Percentiles rank a stretch among this genome's conserved stretches.
Evolutionary conservation across 2,113 vertebrate genomes (phyloP).

Genomic region (Aythya baeri): DNA sequence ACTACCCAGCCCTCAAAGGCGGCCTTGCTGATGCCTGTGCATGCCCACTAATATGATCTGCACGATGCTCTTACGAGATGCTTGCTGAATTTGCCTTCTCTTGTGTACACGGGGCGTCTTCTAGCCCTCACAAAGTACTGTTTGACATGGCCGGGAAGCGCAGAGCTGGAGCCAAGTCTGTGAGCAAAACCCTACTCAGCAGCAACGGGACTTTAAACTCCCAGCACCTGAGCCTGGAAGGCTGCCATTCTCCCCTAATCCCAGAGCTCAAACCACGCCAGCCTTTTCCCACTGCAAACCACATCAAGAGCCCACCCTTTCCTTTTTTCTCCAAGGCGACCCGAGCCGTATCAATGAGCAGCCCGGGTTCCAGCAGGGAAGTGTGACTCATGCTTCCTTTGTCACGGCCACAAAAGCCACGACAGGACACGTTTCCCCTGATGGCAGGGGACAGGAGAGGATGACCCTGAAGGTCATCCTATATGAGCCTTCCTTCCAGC

Average conservation of each 20-base stretch:
- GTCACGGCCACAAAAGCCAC: constrained; percentile 31
- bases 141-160: not conserved
- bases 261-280: not conserved
- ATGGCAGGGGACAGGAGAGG: constrained; percentile 23
- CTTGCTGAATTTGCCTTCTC: not conserved
- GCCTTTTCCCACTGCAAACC: constrained; percentile 11
- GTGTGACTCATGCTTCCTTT: constrained; percentile 54
- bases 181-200: constrained; percentile 7
- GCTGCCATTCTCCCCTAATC: not conserved
- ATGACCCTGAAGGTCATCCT: constrained; percentile 38
- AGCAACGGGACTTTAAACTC: not conserved
- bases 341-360: constrained; percentile 22
- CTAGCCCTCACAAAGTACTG: not conserved
- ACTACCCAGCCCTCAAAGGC: not conserved
- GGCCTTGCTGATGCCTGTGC: not conserved
- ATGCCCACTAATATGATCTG: not conserved
- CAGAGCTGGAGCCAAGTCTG: not conserved
- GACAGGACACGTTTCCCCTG: not conserved
- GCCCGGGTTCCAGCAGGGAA: constrained; percentile 27
- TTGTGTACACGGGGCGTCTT: not conserved
- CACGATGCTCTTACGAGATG: not conserved
- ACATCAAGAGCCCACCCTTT: not conserved
- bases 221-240: constrained; percentile 28
- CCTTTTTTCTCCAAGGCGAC: constrained; percentile 3
- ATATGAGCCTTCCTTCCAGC: constrained; percentile 28